Percentiles rank a stretch among this genome's conserved stretches.
Conservation (phyloP, 2,113 vertebrate species). For the Larimichthys crocea region DNA sequence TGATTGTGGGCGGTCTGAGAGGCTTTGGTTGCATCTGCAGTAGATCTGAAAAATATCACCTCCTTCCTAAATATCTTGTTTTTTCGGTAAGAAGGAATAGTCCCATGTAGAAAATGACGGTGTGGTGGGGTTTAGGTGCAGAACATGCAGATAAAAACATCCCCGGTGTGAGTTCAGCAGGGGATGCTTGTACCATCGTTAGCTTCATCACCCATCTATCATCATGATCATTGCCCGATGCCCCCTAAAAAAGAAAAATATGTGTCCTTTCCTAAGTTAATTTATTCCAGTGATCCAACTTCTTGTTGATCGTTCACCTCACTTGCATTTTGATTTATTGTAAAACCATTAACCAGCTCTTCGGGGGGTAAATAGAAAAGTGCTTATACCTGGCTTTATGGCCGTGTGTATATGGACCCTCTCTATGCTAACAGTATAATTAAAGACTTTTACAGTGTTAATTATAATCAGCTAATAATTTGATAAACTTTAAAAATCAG, state of each 20-base stretch:
- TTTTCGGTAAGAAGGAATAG: not conserved
- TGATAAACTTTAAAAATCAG: not conserved
- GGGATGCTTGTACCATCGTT: not conserved
- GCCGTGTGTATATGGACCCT: not conserved
- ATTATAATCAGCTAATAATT: not conserved
- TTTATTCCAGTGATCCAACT: not conserved
- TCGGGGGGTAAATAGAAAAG: not conserved
- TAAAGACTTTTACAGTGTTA: not conserved
- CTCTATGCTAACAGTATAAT: not conserved
- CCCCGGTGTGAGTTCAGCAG: not conserved
- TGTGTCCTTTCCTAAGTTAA: not conserved
- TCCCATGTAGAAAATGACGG: not conserved
- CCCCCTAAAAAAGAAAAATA: not conserved
- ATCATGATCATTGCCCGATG: not conserved
- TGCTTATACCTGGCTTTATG: not conserved
- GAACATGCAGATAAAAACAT: not conserved
- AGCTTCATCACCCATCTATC: not conserved
- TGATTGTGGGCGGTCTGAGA: conserved; percentile 1
- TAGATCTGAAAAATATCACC: not conserved
- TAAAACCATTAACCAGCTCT: not conserved
- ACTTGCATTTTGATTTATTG: not conserved
- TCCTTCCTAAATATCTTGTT: not conserved
- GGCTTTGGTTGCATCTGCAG: not conserved
- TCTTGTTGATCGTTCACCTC: not conserved
- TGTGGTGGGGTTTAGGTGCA: not conserved